Evolutionary conservation across 2,888 invertebrate species (phyloP), one percentile per base, ranked within the genome.

Genomic region (Machimus rusticus): DNA sequence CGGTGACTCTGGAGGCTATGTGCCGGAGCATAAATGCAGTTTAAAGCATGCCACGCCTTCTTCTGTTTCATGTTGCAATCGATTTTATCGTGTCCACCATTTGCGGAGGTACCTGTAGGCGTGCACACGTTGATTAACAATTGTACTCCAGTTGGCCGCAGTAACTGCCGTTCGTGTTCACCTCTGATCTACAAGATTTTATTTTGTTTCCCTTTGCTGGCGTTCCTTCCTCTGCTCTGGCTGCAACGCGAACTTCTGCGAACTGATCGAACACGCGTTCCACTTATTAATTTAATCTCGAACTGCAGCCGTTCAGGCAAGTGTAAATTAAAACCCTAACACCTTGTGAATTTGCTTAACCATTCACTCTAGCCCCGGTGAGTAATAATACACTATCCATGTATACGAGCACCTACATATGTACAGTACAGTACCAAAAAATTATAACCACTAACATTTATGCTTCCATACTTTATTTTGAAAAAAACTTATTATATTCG

Each of bases 71-170:
- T 84, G 84, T 84, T 84, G 84, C 84, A 84, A 84, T 84, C 84
- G 84, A 84, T 84, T 84, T 84, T 39, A 84, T 84, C 84, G 39
- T 84, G 84, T 84, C 84, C 84, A 84, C 84, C 84, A 84, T 55
- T 81, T 81, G 55, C 55, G 39, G 43, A 79, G 51, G 28, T 81
- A 84, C 84, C 84, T 84, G 84, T 84, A 84, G 84, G 84, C 84
- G 84, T 84, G 84, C 84, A 84, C 84, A 84, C 84, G 23, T 39
- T 84, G 84, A 84, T 84, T 66, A 84, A 84, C 84, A 74, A 84
- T 84, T 84, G 84, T 84, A 66, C 74, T 74, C 57, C 66, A 66
- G 84, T 84, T 84, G 57, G 84, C 51, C 74, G 37, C 84, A 31
- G 19, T 66, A 84, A 84, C 55, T 55, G 55, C 37, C 34, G 84